Conservation (phyloP, 2,113 vertebrate species). For the Chaenogobius annularis region DNA sequence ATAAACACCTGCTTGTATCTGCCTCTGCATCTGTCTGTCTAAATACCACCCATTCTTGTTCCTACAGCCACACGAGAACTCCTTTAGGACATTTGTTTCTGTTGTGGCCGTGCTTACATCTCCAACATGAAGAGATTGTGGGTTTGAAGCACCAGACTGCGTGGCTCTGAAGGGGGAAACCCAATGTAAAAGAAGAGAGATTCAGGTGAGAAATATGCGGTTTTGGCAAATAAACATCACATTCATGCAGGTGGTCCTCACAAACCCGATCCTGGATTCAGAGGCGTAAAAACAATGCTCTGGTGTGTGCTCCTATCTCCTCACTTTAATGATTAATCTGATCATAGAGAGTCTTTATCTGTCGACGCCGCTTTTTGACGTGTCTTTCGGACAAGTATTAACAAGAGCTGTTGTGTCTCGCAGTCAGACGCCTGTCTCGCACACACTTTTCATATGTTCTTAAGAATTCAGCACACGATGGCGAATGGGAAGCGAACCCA, state of each 20-base stretch:
- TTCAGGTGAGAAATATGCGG: conserved; percentile 70
- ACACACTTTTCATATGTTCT: conserved; percentile 25
- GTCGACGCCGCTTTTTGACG: conserved; percentile 57
- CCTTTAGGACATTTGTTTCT: conserved; percentile 62
- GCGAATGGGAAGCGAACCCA: too few species aligned
- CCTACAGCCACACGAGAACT: conserved; percentile 56
- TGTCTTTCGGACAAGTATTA: conserved; percentile 66
- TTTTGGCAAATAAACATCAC: conserved; percentile 68
- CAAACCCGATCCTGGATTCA: conserved; percentile 67
- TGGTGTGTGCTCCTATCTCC: conserved; percentile 50
- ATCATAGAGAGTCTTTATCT: conserved; percentile 75
- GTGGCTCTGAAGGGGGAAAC: conserved; percentile 50
- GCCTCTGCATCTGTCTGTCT: conserved; percentile 63
- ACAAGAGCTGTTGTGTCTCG: conserved; percentile 78
- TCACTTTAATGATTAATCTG: conserved; percentile 80
- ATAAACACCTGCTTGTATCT: conserved; percentile 80
- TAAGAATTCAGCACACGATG: too few species aligned
- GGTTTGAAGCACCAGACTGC: conserved; percentile 28
- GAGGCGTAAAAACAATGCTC: conserved; percentile 60
- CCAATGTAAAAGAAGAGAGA: conserved; percentile 55
- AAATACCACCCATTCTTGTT: conserved; percentile 73
- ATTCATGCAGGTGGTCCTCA: conserved; percentile 75
- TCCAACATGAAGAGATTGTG: conserved; percentile 60
- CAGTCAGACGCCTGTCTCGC: conserved; percentile 44
- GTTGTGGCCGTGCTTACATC: conserved; percentile 63